Conservation (phyloP, 64 coral and sea anemone species). For the Montipora foliosa region DNA sequence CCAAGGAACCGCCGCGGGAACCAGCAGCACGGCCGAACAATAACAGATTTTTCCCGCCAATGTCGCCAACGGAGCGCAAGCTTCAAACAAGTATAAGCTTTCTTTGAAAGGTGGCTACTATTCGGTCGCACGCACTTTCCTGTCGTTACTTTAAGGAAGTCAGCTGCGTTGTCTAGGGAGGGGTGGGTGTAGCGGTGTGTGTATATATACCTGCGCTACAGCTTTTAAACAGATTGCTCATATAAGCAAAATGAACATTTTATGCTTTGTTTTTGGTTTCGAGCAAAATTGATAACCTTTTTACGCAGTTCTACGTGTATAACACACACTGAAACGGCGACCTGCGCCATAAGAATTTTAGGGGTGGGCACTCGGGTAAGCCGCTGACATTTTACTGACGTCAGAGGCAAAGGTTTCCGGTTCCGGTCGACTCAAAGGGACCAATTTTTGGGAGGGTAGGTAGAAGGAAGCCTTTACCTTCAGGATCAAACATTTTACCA, state of each 20-base stretch:
- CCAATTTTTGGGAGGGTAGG: not conserved
- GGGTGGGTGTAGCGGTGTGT: not conserved
- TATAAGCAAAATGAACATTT: not conserved
- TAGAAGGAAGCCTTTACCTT: not conserved
- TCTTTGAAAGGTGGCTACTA: slow-evolving; percentile 42
- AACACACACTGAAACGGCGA: no score
- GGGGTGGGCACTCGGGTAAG: no score
- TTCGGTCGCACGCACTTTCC: no score
- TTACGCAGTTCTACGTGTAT: no score
- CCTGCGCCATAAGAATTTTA: no score
- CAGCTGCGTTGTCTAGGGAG: not conserved
- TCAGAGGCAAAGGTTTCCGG: not conserved
- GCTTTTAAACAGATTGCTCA: not conserved
- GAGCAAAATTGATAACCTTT: no score
- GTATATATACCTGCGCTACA: not conserved
- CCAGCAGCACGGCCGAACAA: slow-evolving; percentile 48
- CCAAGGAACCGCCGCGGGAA: slow-evolving; percentile 28
- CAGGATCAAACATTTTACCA: slow-evolving; percentile 1
- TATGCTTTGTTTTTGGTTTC: no score
- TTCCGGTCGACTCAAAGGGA: not conserved
- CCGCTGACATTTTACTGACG: no score
- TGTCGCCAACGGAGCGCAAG: slow-evolving; percentile 67
- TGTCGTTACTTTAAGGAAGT: not conserved
- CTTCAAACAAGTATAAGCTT: slow-evolving; percentile 93
- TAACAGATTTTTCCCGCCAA: slow-evolving; percentile 84